Conservation (phyloP, 2,888 invertebrate genomes). For the Eupithecia subfuscata region DNA sequence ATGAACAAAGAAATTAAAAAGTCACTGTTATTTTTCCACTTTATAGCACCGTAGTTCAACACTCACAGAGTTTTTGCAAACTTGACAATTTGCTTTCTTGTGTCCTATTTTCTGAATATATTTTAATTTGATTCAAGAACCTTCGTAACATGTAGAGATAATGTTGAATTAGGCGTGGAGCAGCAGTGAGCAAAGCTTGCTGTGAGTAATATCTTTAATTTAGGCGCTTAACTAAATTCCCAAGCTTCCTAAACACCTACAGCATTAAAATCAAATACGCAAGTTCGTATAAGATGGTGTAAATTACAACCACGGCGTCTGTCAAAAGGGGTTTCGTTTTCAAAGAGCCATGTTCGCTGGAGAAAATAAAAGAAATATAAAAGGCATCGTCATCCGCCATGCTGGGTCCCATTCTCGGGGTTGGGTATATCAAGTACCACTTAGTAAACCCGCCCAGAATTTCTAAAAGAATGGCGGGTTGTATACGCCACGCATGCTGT, state of each 20-base stretch:
- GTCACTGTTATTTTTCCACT: not conserved
- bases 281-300: conserved; percentile 58
- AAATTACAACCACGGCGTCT: conserved; percentile 71
- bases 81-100: not conserved
- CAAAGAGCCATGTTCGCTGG: conserved; percentile 62
- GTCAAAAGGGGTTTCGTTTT: conserved; percentile 73
- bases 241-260: not conserved
- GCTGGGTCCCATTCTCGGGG: conserved; percentile 70
- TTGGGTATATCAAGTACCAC: conserved; percentile 79
- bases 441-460: conserved; percentile 75
- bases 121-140: too few species aligned
- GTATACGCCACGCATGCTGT: conserved; percentile 13
- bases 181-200: not conserved
- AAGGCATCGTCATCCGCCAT: conserved; percentile 73
- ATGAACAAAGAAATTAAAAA: not conserved
- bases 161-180: not conserved
- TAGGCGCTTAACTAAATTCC: not conserved
- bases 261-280: not conserved
- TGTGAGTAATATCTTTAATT: not conserved
- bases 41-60: not conserved
- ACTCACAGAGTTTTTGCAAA: not conserved
- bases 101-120: too few species aligned
- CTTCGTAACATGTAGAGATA: not conserved
- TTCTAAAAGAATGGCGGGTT: conserved; percentile 66
- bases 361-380: conserved; percentile 62